Conservation (phyloP, 2,888 invertebrate species). For the Lobophora halterata region DNA sequence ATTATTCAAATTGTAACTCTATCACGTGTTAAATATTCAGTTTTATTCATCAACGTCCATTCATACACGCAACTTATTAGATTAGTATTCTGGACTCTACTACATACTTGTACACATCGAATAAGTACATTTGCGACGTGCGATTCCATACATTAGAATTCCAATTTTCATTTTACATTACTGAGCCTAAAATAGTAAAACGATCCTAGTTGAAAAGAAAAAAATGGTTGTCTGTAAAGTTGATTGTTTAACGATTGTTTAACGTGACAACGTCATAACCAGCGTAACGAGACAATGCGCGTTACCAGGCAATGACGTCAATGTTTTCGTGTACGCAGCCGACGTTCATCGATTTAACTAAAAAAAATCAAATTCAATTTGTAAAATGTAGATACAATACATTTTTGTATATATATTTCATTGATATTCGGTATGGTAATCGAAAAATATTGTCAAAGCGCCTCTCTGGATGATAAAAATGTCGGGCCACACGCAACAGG, state of each 20-base stretch:
- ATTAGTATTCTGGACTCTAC: conserved; percentile 30
- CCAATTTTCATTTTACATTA: conserved; percentile 23
- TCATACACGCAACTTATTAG: conserved; percentile 27
- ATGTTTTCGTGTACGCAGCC: too few species aligned
- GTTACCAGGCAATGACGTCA: too few species aligned
- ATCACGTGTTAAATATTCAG: conserved; percentile 38
- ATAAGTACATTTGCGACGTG: conserved; percentile 15
- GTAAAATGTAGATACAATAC: conserved; percentile 27
- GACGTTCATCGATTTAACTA: too few species aligned
- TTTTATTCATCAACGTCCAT: conserved; percentile 35
- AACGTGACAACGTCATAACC: too few species aligned
- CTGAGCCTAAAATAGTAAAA: conserved; percentile 27
- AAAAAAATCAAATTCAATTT: conserved; percentile 50
- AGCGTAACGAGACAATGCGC: too few species aligned
- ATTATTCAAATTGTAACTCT: conserved; percentile 30
- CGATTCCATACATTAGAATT: conserved; percentile 31
- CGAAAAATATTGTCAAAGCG: conserved; percentile 75
- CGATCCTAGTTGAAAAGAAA: too few species aligned
- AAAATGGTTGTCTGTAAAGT: too few species aligned
- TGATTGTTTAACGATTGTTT: too few species aligned
- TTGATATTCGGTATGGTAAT: conserved; percentile 70
- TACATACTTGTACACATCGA: too few species aligned
- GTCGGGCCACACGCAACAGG: conserved; percentile 77
- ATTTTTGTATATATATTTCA: conserved; percentile 28
- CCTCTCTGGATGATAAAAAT: conserved; percentile 74